Base-by-base conservation (phyloP, 2,888 invertebrate species). In the Aporophyla lueneburgensis region DNA sequence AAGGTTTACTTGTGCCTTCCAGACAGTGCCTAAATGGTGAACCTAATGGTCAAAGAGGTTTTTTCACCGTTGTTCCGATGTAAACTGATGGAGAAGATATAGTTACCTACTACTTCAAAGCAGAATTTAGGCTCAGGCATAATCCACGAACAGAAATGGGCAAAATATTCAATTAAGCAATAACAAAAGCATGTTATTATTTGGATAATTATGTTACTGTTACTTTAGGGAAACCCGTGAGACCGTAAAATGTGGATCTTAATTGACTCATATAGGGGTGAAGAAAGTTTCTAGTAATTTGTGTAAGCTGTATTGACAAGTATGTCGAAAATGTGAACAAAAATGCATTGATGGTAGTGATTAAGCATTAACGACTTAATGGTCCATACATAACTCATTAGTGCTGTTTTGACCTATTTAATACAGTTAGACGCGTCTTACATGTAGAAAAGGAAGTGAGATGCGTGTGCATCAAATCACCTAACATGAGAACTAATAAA, bases 321-420 rank as follows among this genome's bases (percentile, higher is more conserved):
- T 51, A 70, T 71, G 56, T 63, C 27, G n/a, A 68, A 83, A 71
- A 62, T 59, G 27, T 72, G 51, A 58, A 71, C 80, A 79, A 74
- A 83, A 74, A 69, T 62, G 61, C 71, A 74, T 66, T 69, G 56
- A 68, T 68, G 19, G 61, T 67, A 76, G 54, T 73, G 54, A 78
- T 85, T 65, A 78, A 69, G 46, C 63, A 76, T 67, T 81, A 76
- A 84, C 71, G 59, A 74, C 81, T 66, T 71, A 74, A 74, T 80
- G 66, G 61, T 51, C 10, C 56, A 49, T 58, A n/a, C 59, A 46
- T 59, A 68, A 62, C 83, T 81, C 77, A 78, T 85, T 78, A 78
- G 74, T 67, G 40, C 24, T 58, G 56, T 43, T 66, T 62, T 84
- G 71, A 67, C 69, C 74, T 62, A 84, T 74, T 80, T 83, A 12